Evolutionary conservation across 2,113 vertebrate species (phyloP), one percentile per base, ranked within the genome.

Genomic region (Sprattus sprattus): DNA sequence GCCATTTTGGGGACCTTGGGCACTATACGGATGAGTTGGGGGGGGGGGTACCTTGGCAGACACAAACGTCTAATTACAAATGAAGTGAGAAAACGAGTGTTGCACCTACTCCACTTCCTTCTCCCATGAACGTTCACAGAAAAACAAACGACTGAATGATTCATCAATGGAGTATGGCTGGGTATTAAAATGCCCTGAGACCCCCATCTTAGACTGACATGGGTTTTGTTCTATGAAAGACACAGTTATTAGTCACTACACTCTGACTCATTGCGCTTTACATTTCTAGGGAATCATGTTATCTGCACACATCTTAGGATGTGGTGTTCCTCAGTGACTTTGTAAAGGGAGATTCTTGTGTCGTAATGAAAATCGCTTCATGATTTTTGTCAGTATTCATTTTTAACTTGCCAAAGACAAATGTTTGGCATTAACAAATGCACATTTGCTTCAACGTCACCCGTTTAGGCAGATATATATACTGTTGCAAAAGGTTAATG

Each of bases 401-500:
- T 13, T 75, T 15, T 0, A 75, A 39, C 15, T 75, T 32, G 25
- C 8, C 13, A 7, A 32, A 75, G 11, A 39, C 13, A 75, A 75
- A 39, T 15, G 15, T 75, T 75, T 39, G 67, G 25, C 9, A 75
- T 32, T 75, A 39, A 13, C 28, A 15, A 75, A 32, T 39, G 28
- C 28, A 3, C 10, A 25, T 32, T 71, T 75, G 67, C 25, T 75
- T 32, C 13, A 75, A 71, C 22, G 11, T 25, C n/a, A 13, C 9
- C 64, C 15, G 39, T 75, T 71, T 2, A 11, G 28, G 64, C 64
- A 60, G 57, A 3, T 60, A 28, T 75, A 32, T 32, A 75, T 75
- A 75, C 67, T 75, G 67, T 75, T 75, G 67, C 67, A 39, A 75
- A 75, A 75, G 67, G 67, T 80, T 81, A 28, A 83, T 54, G 86